Conservation (phyloP, 2,888 invertebrate genomes). For the Drosophila formosana region DNA sequence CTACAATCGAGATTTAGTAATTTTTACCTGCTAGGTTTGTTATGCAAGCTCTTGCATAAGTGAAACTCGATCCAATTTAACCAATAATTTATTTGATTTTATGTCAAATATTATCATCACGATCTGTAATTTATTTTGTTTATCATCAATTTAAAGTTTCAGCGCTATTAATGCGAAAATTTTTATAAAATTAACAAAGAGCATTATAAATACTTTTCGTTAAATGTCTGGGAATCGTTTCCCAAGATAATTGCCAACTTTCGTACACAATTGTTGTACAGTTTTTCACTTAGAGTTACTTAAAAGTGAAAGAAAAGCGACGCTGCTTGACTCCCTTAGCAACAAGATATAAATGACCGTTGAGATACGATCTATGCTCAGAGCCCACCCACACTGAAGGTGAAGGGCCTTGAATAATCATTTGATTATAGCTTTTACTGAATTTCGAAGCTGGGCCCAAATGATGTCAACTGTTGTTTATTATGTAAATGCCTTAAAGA, state of each 20-base stretch:
- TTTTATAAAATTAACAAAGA: slow-evolving; percentile 2
- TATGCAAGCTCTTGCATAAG: background rate
- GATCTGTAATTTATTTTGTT: background rate
- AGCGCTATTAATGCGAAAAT: background rate
- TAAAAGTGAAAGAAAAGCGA: slow-evolving; percentile 16
- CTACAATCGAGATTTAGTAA: background rate
- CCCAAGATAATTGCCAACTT: slow-evolving; percentile 24
- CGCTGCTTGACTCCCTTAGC: slow-evolving; percentile 18
- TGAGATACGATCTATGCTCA: slow-evolving; percentile 2
- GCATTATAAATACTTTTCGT: slow-evolving; percentile 18
- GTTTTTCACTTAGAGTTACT: slow-evolving; percentile 35
- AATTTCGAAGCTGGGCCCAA: slow-evolving; percentile 20
- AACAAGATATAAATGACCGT: slow-evolving; percentile 21
- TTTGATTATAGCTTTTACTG: slow-evolving; percentile 13
- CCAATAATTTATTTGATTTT: background rate
- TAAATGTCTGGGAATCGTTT: slow-evolving; percentile 29
- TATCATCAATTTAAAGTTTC: slow-evolving; percentile 2
- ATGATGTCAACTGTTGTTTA: slow-evolving; percentile 28
- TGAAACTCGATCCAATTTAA: background rate
- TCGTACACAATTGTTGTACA: slow-evolving; percentile 36
- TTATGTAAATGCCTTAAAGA: slow-evolving; percentile 16
- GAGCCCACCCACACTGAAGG: slow-evolving; percentile 25
- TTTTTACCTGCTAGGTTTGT: background rate
- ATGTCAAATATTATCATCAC: background rate
- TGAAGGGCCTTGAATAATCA: slow-evolving; percentile 18